A percentile compares a stretch with the other conserved stretches of the same genome.
Conservation (phyloP, 1,140 invertebrate genomes). For the Potamilus streckersoni region DNA sequence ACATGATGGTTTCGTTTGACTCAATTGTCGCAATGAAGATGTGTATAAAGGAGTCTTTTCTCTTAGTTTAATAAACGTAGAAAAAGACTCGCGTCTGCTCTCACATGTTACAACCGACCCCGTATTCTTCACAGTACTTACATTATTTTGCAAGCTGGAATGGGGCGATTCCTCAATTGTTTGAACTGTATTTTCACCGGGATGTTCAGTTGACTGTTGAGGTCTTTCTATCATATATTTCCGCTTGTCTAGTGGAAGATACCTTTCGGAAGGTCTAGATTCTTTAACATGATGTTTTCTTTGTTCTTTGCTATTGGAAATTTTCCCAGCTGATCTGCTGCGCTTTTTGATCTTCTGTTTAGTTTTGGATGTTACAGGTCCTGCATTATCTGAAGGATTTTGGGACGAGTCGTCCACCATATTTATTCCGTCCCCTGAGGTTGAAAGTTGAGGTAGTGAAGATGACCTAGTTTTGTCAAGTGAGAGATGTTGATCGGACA, state of each 20-base stretch:
- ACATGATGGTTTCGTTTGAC: neutral
- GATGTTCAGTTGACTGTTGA: neutral
- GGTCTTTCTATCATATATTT: conserved; percentile 26
- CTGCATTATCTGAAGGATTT: neutral
- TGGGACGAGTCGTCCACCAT: neutral
- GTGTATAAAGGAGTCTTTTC: conserved; percentile 10
- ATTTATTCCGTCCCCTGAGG: neutral
- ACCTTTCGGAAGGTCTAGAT: conserved; percentile 3
- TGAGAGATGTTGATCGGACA: conserved; percentile 1
- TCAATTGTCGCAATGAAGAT: neutral
- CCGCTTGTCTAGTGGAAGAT: conserved; percentile 30
- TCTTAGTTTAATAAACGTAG: conserved; percentile 11
- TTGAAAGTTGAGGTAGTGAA: conserved; percentile 17
- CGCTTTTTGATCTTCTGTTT: conserved; percentile 4
- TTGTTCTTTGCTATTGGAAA: conserved; percentile 7
- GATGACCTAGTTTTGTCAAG: neutral
- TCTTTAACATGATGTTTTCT: conserved; percentile 2
- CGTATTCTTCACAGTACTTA: neutral
- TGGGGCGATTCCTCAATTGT: neutral
- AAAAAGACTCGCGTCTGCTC: conserved; percentile 12
- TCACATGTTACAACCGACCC: too few species aligned
- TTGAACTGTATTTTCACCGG: conserved; percentile 1
- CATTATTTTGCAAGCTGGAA: conserved; percentile 2
- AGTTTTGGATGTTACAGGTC: conserved; percentile 2
- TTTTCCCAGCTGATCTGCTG: conserved; percentile 2